These are phyloP conservation scores for Diarsia brunnea DNA, from an alignment of 2,888 invertebrate species.

Conservation along the genomic window DNA sequence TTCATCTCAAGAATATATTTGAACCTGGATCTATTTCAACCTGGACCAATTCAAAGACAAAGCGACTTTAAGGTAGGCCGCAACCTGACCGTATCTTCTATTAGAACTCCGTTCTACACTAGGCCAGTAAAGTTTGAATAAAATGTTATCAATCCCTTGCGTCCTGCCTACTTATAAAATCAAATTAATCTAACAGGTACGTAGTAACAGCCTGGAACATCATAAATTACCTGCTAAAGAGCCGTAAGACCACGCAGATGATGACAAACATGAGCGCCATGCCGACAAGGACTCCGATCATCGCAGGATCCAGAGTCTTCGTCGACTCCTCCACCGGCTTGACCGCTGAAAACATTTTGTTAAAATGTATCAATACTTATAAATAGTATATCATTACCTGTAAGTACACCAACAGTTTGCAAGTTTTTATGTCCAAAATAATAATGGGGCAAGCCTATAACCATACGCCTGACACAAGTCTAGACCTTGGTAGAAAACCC, in stretches of 20 bases:
- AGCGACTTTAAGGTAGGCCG: background rate
- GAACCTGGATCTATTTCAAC: background rate
- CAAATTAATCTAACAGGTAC: too few species aligned
- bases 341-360: slow-evolving; percentile 82
- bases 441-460: too few species aligned
- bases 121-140: background rate
- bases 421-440: background rate
- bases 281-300: slow-evolving; percentile 97
- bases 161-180: background rate
- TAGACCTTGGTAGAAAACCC: background rate
- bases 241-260: slow-evolving; percentile 97
- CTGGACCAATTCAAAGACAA: background rate
- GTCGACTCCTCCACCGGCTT: slow-evolving; percentile 92
- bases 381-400: background rate
- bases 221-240: slow-evolving; percentile 96
- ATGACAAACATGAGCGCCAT: slow-evolving; percentile 98
- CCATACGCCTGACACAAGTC: background rate
- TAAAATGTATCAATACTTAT: background rate
- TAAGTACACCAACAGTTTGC: background rate
- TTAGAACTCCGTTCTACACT: background rate
- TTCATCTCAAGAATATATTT: too few species aligned
- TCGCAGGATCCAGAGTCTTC: slow-evolving; percentile 95
- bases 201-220: background rate
- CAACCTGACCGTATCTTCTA: background rate
- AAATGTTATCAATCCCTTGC: background rate